Evolutionary conservation across 35 echinoderm and acorn worm species (phyloP).

Genomic region (Diadema setosum): DNA sequence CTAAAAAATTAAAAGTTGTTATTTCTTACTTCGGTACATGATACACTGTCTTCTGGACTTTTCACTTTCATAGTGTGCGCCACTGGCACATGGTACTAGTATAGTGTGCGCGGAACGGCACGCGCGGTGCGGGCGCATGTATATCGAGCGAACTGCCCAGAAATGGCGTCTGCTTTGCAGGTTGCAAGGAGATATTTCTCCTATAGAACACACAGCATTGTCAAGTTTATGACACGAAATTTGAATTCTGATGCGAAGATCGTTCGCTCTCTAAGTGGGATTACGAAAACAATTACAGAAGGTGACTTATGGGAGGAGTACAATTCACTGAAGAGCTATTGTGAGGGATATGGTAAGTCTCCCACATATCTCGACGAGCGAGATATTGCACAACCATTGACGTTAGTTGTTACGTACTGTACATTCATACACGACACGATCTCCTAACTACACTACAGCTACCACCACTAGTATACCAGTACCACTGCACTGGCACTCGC

Average conservation of each 20-base stretch:
- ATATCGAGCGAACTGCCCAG: too few relatives aligned
- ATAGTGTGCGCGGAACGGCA: neutral
- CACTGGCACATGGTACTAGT: neutral
- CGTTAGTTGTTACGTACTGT: too few relatives aligned
- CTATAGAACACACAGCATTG: neutral
- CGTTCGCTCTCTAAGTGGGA: neutral
- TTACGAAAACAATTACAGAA: neutral
- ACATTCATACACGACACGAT: too few relatives aligned
- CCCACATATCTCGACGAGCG: too few relatives aligned
- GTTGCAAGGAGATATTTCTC: neutral
- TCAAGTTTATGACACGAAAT: neutral
- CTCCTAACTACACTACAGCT: too few relatives aligned
- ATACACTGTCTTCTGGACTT: neutral
- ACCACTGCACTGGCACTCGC: too few relatives aligned
- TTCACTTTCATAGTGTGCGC: too few relatives aligned
- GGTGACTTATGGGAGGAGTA: conserved; percentile 62
- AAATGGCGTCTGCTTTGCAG: neutral
- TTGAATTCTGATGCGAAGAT: neutral
- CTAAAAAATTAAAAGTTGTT: too few relatives aligned
- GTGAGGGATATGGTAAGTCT: conserved; percentile 51
- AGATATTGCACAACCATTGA: too few relatives aligned
- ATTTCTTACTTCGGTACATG: too few relatives aligned
- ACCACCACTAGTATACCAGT: too few relatives aligned
- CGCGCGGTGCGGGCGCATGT: neutral
- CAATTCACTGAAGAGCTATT: conserved; percentile 18